Evolutionary conservation across 2,797 vertebrate genomes (phyloP), one percentile per base, ranked within the genome.

Genomic region (Mormyrus hasselquistii): DNA sequence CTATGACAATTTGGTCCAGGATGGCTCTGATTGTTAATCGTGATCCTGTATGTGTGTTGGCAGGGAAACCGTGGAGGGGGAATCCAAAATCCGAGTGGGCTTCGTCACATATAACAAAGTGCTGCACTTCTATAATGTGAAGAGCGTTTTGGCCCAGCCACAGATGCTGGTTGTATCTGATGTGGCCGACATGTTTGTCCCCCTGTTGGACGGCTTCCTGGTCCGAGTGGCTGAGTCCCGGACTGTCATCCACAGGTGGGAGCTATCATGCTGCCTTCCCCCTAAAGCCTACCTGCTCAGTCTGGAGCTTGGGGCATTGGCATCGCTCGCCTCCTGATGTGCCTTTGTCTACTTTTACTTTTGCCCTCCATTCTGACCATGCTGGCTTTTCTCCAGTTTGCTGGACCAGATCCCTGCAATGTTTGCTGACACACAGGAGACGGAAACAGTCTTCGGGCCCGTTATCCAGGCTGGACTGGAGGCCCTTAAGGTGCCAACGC

Each of bases 101-200:
- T 99, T 99, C 89, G 97, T 99, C 95, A 99, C 98, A 90, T 99
- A 99, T 94, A 99, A 99, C 95, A 99, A 99, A 93, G 98, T 99
- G 90, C 96, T 99, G 90, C 99, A 99, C 93, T 99, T 99, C 96
- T 99, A 99, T 93, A 99, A 99, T 0, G 98, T 99, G 90, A 99
- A 99, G 95, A 95, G 96, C 57, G 97, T 97, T 0, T 93, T 99
- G 93, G 98, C 98, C n/a, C 98, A 99, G 94, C 98, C 99, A 0
- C 99, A 99, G 93, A 99, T 99, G 99, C 94, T 99, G 97, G 98
- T 99, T 90, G 99, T 99, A 73, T 99, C 98, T 0, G 99, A 99
- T 88, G 97, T 99, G 76, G 96, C 97, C 0, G 99, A 99, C 93
- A 99, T 99, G 97, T 99, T 99, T 90, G 97, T 99, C 10, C 99